These are phyloP conservation scores for Rosalia funebris DNA, from an alignment of 2,888 invertebrate species.

Conservation along the genomic window DNA sequence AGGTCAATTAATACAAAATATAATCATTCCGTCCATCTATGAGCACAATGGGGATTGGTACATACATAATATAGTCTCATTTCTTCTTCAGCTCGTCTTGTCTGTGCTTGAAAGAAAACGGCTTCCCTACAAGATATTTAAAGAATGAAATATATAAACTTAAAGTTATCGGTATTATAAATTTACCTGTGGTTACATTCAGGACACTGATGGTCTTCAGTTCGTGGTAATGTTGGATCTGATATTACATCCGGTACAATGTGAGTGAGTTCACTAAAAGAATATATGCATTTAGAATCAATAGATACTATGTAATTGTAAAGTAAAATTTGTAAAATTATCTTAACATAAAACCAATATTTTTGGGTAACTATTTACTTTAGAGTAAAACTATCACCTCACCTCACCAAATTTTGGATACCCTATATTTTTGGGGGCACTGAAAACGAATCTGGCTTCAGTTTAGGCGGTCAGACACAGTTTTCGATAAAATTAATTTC, in stretches of 20 bases:
- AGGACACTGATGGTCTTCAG: constrained; percentile 98
- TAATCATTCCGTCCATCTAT: constrained; percentile 92
- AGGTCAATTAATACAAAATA: too few relatives aligned
- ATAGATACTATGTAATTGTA: too few relatives aligned
- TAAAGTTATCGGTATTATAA: neutral
- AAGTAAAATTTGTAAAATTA: too few relatives aligned
- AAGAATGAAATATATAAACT: neutral
- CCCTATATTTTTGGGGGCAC: too few relatives aligned
- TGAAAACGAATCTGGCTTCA: too few relatives aligned
- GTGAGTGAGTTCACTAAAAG: constrained; percentile 89
- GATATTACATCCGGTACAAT: constrained; percentile 98
- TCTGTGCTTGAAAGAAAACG: constrained; percentile 99
- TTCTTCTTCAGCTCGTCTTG: constrained; percentile 95
- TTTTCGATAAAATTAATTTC: too few relatives aligned
- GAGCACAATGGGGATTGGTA: constrained; percentile 89
- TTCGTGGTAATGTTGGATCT: constrained; percentile 96
- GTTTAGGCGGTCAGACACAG: too few relatives aligned
- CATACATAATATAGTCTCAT: constrained; percentile 98
- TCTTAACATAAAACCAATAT: too few relatives aligned
- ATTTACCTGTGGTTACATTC: constrained; percentile 85
- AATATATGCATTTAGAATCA: constrained; percentile 6
- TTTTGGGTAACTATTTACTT: too few relatives aligned
- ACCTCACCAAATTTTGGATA: too few relatives aligned
- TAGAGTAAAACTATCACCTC: too few relatives aligned
- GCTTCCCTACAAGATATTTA: constrained; percentile 73